Base-by-base conservation (phyloP, 2,888 invertebrate genomes). In the Euproctis similis region DNA sequence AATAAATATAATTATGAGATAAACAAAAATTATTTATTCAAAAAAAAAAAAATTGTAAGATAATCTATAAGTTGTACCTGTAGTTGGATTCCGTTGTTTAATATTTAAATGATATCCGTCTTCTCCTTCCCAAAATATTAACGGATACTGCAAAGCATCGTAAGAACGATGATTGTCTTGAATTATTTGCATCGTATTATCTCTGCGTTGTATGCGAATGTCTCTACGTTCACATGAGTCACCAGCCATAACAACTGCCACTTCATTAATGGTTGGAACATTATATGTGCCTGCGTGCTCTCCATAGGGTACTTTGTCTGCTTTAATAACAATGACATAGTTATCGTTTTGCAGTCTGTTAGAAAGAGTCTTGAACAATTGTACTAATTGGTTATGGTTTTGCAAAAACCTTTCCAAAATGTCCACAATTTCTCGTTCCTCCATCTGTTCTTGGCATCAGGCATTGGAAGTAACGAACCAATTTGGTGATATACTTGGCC, bases 401-500 rank as follows among this genome's bases (percentile, higher is more conserved):
- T 30, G 20, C 9, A 30, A 25, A 21, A 30, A 21, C 10, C 1
- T 20, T 21, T 30, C 11, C 16, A 25, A 21, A n/a, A 12, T 7
- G 3, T 11, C 20, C 7, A 30, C 14, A 25, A 30, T 30, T 14
- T 8, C 11, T 26, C 22, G 16, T n/a, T 24, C 13, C 12, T 24
- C 13, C 11, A 18, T 20, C 24, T 19, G 19, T 8, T 24, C 29
- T 12, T 14, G 8, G 12, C 22, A 26, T 34, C 26, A 8, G 35
- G 12, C 9, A 34, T 18, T 16, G 46, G 46, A 5, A 45, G 18
- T n/a, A 48, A 27, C 6, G 35, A 34, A 14, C 44, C 45, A 29
- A 31, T 31, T 24, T 14, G 4, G 24, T 45, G 48, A 28, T 46
- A 46, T 12, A 43, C 26, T 36, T 53, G 46, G n/a, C 46, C 36